Conservation (phyloP, 2,797 vertebrate genomes). For the Enteromius viviparus region DNA sequence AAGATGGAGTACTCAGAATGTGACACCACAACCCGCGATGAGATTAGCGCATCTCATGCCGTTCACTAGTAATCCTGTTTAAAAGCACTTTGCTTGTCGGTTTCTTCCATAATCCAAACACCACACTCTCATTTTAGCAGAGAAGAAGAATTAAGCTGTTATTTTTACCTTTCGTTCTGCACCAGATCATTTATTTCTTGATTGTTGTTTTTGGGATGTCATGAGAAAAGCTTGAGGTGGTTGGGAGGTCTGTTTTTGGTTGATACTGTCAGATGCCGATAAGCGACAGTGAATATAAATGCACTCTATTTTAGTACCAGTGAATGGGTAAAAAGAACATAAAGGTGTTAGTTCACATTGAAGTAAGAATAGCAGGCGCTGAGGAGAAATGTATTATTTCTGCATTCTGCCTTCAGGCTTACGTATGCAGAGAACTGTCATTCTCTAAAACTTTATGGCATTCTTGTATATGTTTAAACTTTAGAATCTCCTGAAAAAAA, state of each 20-base stretch:
- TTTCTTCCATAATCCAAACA: slow-evolving; percentile 60
- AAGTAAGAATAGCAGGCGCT: background rate
- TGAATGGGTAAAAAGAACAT: slow-evolving; percentile 5
- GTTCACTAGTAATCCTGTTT: slow-evolving; percentile 71
- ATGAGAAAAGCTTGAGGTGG: slow-evolving; percentile 45
- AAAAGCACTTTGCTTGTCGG: slow-evolving; percentile 71
- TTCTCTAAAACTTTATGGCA: background rate
- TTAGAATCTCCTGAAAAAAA: background rate
- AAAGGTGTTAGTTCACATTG: background rate
- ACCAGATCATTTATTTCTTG: slow-evolving; percentile 27
- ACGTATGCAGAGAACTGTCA: background rate
- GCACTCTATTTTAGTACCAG: slow-evolving; percentile 22
- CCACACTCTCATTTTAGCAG: slow-evolving; percentile 46
- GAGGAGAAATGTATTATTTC: slow-evolving; percentile 8
- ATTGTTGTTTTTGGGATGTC: slow-evolving; percentile 29
- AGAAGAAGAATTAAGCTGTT: slow-evolving; percentile 51
- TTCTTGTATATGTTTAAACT: slow-evolving; percentile 2
- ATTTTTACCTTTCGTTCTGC: slow-evolving; percentile 59
- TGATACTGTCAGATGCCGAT: slow-evolving; percentile 38
- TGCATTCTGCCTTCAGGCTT: background rate
- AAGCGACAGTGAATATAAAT: slow-evolving; percentile 12
- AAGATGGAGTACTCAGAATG: slow-evolving; percentile 63
- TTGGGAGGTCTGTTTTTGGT: slow-evolving; percentile 45
- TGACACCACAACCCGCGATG: slow-evolving; percentile 66
- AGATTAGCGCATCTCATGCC: slow-evolving; percentile 67